phyloP scores from a whole-genome alignment of 2,113 vertebrate species.

The Larimichthys crocea region DNA sequence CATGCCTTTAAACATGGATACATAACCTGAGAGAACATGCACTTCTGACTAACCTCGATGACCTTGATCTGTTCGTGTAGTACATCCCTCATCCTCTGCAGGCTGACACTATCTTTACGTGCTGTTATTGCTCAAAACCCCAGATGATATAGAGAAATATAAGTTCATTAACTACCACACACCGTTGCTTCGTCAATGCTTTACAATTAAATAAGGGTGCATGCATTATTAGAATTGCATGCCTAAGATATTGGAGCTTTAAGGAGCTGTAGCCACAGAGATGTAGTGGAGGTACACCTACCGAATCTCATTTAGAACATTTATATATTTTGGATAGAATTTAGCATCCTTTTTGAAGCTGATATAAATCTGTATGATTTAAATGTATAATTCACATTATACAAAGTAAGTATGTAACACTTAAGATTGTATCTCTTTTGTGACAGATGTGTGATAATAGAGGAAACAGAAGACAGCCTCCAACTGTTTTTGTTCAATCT shows the following conservation, averaged over 20 bases:
- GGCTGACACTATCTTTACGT: slow-evolving; percentile 6
- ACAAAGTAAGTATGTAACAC: background rate
- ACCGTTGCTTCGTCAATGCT: slow-evolving; percentile 2
- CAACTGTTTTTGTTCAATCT: background rate
- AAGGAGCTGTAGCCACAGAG: slow-evolving; percentile 35
- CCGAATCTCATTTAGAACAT: background rate
- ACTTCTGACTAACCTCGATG: slow-evolving; percentile 75
- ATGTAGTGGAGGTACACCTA: slow-evolving; percentile 39
- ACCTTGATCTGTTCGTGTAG: slow-evolving; percentile 20
- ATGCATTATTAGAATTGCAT: slow-evolving; percentile 31
- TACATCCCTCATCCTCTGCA: slow-evolving; percentile 21
- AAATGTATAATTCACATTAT: background rate
- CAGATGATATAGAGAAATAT: background rate
- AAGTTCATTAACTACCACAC: slow-evolving; percentile 1
- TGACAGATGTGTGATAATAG: background rate
- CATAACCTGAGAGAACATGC: slow-evolving; percentile 62
- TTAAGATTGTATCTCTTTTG: background rate
- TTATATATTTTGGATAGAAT: background rate
- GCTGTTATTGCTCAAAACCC: slow-evolving; percentile 18
- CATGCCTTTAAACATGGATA: slow-evolving; percentile 21
- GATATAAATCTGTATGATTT: slow-evolving; percentile 33
- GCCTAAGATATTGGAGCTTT: slow-evolving; percentile 1
- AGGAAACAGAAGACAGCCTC: background rate
- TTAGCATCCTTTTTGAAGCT: background rate
- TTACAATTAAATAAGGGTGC: slow-evolving; percentile 24